Percentiles rank a stretch among this genome's conserved stretches.
Conservation (phyloP, 2,888 invertebrate species). For the Thecocarcelia acutangulata region DNA sequence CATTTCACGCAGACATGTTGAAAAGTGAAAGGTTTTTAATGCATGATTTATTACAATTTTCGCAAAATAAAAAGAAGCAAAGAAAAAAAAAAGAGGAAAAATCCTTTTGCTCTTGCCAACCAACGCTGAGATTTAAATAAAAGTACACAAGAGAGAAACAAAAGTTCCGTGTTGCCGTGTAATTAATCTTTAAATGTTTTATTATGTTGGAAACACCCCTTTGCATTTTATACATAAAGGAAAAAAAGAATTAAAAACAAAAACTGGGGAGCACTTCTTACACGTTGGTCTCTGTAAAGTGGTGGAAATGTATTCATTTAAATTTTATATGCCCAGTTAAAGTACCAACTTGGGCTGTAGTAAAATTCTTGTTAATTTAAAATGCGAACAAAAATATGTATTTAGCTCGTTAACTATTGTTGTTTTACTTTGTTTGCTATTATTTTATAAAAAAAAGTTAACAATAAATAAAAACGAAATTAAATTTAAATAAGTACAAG, state of each 20-base stretch:
- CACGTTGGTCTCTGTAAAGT: not conserved
- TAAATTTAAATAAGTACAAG: conserved; percentile 43
- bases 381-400: conserved; percentile 54
- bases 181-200: conserved; percentile 69
- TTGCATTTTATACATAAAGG: conserved; percentile 18
- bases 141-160: conserved; percentile 28
- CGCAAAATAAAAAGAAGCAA: conserved; percentile 19
- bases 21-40: conserved; percentile 65
- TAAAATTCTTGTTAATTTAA: conserved; percentile 57
- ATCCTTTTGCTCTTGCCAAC: not conserved
- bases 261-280: conserved; percentile 12
- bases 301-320: not conserved
- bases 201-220: conserved; percentile 65
- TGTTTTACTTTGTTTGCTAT: conserved; percentile 41
- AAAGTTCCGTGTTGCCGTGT: conserved; percentile 61
- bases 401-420: conserved; percentile 53
- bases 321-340: not conserved
- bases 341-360: conserved; percentile 14
- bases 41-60: conserved; percentile 61
- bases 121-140: conserved; percentile 54
- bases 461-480: conserved; percentile 41
- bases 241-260: not conserved
- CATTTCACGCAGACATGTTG: conserved; percentile 52
- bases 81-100: conserved; percentile 4
- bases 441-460: conserved; percentile 33